phyloP scores from a whole-genome alignment of 2,797 vertebrate genomes.

The Pteropus rufus region DNA sequence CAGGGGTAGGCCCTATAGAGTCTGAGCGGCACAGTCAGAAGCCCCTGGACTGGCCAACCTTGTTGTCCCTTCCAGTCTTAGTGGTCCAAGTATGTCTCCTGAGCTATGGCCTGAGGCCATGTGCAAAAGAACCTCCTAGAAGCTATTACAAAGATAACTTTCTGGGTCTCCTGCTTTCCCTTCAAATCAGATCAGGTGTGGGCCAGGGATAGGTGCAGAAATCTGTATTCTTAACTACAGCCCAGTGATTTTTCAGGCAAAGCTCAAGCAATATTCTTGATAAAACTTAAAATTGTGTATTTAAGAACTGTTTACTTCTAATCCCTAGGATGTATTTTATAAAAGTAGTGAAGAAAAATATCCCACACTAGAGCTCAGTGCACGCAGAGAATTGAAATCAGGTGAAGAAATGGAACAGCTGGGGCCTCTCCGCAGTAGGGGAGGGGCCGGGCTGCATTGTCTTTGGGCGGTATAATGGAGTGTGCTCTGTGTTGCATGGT shows the following conservation, averaged over 20 bases:
- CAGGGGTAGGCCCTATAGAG: rapidly evolving
- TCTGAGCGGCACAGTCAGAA: neutral
- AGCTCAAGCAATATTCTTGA: too few species aligned
- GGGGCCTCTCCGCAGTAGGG: neutral
- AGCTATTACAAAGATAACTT: neutral
- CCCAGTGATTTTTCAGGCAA: neutral
- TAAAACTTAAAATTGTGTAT: too few species aligned
- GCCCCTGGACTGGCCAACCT: neutral
- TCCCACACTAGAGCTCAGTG: neutral
- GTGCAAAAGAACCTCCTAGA: neutral
- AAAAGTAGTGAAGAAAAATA: neutral
- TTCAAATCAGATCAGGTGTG: neutral
- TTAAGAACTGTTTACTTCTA: neutral
- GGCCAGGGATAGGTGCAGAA: neutral
- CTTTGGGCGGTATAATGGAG: neutral
- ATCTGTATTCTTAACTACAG: neutral
- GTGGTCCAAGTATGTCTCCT: neutral
- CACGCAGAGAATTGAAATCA: neutral
- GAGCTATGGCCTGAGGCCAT: neutral
- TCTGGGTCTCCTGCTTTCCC: neutral
- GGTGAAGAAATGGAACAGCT: neutral
- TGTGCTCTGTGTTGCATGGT: neutral
- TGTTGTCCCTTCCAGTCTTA: neutral
- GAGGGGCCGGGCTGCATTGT: neutral
- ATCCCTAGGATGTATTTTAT: neutral